Conservation (phyloP, 2,113 vertebrate species). For the Onychostruthus taczanowskii region DNA sequence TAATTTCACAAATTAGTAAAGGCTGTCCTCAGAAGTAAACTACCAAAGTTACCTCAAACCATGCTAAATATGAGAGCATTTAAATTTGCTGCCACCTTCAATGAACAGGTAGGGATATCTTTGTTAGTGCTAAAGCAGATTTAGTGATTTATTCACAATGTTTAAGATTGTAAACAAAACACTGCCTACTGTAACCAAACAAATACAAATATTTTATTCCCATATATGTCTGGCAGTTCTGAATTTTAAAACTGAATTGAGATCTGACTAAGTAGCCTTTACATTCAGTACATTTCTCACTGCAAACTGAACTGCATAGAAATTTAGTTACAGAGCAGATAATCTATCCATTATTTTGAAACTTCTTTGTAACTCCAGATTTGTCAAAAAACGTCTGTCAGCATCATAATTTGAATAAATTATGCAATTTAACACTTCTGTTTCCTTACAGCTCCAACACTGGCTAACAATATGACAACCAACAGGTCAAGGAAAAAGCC, state of each 20-base stretch:
- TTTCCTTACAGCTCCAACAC: slow-evolving; percentile 70
- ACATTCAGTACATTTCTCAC: neutral
- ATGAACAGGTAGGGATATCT: neutral
- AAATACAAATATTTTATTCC: neutral
- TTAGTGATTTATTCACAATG: neutral
- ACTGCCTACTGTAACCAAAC: neutral
- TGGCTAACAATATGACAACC: slow-evolving; percentile 78
- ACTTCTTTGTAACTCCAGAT: neutral
- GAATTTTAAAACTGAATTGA: neutral
- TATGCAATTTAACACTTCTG: neutral
- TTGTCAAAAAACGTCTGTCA: neutral
- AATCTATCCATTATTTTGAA: neutral
- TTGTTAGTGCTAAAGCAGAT: neutral
- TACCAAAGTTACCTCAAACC: neutral
- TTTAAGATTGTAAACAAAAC: neutral
- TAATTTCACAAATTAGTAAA: neutral
- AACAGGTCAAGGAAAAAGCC: neutral
- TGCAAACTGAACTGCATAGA: neutral
- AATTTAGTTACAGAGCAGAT: neutral
- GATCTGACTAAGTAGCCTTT: neutral
- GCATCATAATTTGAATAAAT: neutral
- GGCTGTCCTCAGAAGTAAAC: neutral
- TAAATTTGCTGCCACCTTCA: neutral
- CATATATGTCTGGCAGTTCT: neutral
- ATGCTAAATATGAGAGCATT: neutral